These are phyloP conservation scores for Rhadina sibilatrix DNA, from an alignment of 2,113 vertebrate genomes.

Conservation along the genomic window DNA sequence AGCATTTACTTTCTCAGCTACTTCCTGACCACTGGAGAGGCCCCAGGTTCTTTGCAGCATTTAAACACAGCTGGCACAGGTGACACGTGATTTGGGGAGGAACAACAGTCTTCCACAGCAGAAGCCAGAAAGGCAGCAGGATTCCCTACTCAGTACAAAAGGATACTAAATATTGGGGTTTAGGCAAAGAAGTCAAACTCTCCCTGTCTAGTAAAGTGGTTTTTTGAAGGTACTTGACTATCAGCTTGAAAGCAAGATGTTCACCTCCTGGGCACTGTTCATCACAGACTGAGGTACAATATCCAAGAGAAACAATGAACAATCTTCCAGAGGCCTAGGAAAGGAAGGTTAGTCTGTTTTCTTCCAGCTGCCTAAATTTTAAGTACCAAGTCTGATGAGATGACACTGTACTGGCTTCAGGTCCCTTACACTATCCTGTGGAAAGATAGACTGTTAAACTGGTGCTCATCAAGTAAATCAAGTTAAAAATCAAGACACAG, in stretches of 20 bases:
- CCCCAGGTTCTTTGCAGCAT: background rate
- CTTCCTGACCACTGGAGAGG: background rate
- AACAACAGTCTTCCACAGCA: background rate
- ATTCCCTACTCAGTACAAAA: background rate
- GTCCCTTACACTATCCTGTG: background rate
- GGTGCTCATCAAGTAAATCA: background rate
- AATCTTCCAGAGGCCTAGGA: background rate
- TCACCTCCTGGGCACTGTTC: background rate
- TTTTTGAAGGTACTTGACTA: background rate
- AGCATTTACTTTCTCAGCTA: background rate
- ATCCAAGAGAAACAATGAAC: background rate
- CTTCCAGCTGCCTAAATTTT: background rate
- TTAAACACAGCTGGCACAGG: background rate
- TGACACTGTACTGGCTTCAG: fast-evolving
- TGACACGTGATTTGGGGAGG: background rate
- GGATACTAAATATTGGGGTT: background rate
- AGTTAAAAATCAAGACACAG: background rate
- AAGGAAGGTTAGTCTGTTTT: background rate
- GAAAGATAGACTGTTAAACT: background rate
- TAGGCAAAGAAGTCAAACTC: background rate
- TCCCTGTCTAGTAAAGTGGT: background rate
- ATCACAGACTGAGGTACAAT: background rate
- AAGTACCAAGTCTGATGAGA: background rate
- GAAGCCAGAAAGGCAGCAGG: background rate
- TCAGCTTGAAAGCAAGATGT: background rate